Base-by-base conservation (phyloP, 2,888 invertebrate genomes). In the Drosophila macrospina region DNA sequence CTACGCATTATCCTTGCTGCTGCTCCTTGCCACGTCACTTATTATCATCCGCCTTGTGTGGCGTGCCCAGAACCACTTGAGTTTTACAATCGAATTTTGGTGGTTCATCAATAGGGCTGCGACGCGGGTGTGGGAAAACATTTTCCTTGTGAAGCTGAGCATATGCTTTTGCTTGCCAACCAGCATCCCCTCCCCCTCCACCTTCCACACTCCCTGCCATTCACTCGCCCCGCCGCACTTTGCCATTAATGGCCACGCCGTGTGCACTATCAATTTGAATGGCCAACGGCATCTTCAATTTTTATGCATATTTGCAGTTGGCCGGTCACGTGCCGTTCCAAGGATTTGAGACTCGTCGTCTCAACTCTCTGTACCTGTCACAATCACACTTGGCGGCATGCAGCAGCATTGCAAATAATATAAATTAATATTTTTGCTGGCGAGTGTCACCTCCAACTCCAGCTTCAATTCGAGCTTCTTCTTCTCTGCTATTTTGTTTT, bases 341-440 rank as follows among this genome's bases (percentile, higher is more conserved):
- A 1, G 39, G 47, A 55, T 39, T 62, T 52, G 59, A 45, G 47
- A 39, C 52, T 57, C 78, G 47, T 65, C 52, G 37, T 44, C 57
- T 50, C n/a, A 34, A 54, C 28, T 41, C 28, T 41, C 74, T 54
- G 86, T 82, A 90, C 90, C 89, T 90, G 89, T 90, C 89, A 90
- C 88, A 88, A 89, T 89, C 89, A 90, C 86, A 90, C 89, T 86
- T 89, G 88, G 80, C 78, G 83, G 83, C 87, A 78, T 70, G 79
- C 86, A 78, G 89, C 78, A 74, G 83, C 83, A 80, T 86, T 76
- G 88, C 86, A 86, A 88, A 88, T 89, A 89, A 77, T 83, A 88
- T 88, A 89, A 88, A 88, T 88, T 88, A 88, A 88, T 89, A 88
- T 84, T 81, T 86, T 64, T 68, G 41, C n/a, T 57, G 52, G 39